phyloP scores from a whole-genome alignment of 2,113 vertebrate species.

The Nematolebias whitei region DNA sequence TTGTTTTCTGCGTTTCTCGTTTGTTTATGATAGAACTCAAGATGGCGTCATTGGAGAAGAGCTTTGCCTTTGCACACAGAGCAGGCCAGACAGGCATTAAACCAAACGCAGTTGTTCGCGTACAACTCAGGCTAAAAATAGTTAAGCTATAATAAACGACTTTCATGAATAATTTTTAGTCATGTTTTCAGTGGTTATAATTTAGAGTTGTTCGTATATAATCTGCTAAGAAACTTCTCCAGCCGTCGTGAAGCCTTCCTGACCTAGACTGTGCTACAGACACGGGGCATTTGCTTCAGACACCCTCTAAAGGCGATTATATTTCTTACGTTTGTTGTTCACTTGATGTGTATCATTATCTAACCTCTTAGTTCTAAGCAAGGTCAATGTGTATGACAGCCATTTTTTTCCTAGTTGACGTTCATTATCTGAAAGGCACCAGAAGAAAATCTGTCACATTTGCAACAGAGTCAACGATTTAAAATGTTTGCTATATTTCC shows the following conservation, averaged over 20 bases:
- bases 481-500: not conserved
- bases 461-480: constrained; percentile 4
- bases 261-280: constrained; percentile 58
- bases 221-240: constrained; percentile 32
- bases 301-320: not conserved
- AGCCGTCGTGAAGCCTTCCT: constrained; percentile 53
- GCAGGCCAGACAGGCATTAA: constrained; percentile 58
- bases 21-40: constrained; percentile 84
- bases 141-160: not conserved
- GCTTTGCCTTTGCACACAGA: constrained; percentile 75
- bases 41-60: constrained; percentile 80
- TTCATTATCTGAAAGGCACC: constrained; percentile 1
- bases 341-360: not conserved
- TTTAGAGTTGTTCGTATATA: not conserved
- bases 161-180: not conserved
- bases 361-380: constrained; percentile 18
- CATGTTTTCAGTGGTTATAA: not conserved
- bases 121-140: not conserved
- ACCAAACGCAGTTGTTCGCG: not conserved
- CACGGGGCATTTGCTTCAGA: constrained; percentile 33
- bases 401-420: constrained; percentile 38
- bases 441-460: constrained; percentile 22
- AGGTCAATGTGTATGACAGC: constrained; percentile 52
- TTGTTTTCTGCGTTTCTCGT: constrained; percentile 80
- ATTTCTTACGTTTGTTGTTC: not conserved